Evolutionary conservation across 2,797 vertebrate genomes (phyloP).

Genomic region (Pristis pectinata): DNA sequence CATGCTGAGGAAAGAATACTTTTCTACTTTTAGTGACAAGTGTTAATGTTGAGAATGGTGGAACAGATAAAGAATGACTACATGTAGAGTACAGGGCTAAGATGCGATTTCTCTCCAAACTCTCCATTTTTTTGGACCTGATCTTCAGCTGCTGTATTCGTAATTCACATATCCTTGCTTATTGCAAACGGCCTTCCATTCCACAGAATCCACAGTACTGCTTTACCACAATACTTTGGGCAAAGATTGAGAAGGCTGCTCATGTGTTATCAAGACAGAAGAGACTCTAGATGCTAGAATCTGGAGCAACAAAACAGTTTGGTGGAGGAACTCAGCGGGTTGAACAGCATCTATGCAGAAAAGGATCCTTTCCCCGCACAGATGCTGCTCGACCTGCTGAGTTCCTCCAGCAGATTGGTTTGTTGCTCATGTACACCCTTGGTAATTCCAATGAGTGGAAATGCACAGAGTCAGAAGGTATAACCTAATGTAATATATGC

Average conservation of each 20-base stretch:
- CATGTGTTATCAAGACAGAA: not conserved
- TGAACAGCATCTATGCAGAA: too few relatives aligned
- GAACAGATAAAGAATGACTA: not conserved
- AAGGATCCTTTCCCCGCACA: too few relatives aligned
- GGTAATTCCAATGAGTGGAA: not conserved
- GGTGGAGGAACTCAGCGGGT: too few relatives aligned
- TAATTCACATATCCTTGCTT: not conserved
- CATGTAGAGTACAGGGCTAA: not conserved
- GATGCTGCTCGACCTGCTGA: too few relatives aligned
- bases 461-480: not conserved
- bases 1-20: not conserved
- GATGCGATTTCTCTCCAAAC: not conserved
- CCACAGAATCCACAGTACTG: not conserved
- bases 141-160: not conserved
- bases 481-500: not conserved
- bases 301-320: too few relatives aligned
- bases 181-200: not conserved
- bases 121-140: not conserved
- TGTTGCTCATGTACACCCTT: not conserved
- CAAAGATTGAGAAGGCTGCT: not conserved
- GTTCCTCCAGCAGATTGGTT: too few relatives aligned
- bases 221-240: not conserved
- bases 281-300: too few relatives aligned
- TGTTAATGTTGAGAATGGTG: not conserved
- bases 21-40: not conserved